phyloP scores from a whole-genome alignment of 2,797 vertebrate genomes.

The Syngnathus acus region DNA sequence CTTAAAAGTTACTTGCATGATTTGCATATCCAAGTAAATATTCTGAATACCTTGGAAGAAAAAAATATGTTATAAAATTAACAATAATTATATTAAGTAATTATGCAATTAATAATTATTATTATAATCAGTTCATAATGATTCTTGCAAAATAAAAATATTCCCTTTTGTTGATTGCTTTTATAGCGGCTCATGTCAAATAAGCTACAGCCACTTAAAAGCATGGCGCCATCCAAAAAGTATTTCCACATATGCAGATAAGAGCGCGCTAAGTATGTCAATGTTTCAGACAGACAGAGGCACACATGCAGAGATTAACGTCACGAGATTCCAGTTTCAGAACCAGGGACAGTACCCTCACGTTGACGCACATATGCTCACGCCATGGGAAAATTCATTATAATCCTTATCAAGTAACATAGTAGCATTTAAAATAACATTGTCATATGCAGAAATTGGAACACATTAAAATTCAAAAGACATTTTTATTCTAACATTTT shows the following conservation, averaged over 20 bases:
- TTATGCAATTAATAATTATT: too few relatives aligned
- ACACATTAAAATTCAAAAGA: background rate
- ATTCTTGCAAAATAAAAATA: background rate
- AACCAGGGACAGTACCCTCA: constrained; percentile 40
- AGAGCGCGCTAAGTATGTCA: background rate
- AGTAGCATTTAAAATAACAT: background rate
- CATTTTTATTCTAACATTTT: background rate
- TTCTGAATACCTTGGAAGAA: background rate
- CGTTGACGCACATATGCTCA: constrained; percentile 20
- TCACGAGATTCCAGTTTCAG: constrained; percentile 28
- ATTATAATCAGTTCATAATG: background rate
- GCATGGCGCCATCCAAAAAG: constrained; percentile 6
- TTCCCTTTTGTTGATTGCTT: background rate
- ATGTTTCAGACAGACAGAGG: background rate
- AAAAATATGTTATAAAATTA: too few relatives aligned
- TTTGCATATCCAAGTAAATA: background rate
- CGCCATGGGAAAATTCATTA: constrained; percentile 20
- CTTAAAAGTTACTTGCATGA: background rate
- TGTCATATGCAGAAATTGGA: background rate
- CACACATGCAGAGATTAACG: constrained; percentile 11
- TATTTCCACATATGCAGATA: background rate
- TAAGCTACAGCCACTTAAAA: constrained; percentile 13
- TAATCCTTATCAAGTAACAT: constrained; percentile 35
- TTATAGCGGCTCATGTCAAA: background rate
- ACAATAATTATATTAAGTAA: too few relatives aligned